Evolutionary conservation across 2,113 vertebrate genomes (phyloP).

Genomic region (Orcinus orca): DNA sequence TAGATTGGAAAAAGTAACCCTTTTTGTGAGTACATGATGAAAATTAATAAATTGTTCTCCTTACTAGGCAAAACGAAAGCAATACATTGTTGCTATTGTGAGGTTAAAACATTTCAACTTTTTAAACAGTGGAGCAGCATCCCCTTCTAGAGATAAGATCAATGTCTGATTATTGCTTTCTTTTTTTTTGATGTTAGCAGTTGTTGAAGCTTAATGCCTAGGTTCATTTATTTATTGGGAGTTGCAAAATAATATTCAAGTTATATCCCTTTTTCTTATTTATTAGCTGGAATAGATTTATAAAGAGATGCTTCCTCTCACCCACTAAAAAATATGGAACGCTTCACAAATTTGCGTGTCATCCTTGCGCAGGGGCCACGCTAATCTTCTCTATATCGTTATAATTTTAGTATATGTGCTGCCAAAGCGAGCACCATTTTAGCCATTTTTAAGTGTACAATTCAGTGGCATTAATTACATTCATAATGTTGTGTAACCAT

Average conservation of each 20-base stretch:
- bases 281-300: neutral
- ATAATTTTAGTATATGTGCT: neutral
- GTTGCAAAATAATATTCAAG: neutral
- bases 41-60: neutral
- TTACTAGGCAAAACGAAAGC: slow-evolving; percentile 9
- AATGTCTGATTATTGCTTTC: neutral
- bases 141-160: neutral
- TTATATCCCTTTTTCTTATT: neutral
- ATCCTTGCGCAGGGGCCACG: neutral
- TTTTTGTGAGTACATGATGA: neutral
- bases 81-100: neutral
- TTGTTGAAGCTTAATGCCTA: neutral
- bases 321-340: neutral
- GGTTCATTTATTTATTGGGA: neutral
- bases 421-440: neutral
- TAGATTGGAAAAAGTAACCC: neutral
- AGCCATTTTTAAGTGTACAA: neutral
- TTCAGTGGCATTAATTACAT: neutral
- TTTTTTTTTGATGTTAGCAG: neutral
- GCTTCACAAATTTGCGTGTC: neutral
- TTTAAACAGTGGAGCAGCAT: neutral
- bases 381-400: neutral
- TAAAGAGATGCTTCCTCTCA: neutral
- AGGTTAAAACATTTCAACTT: neutral
- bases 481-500: neutral